Conservation (phyloP, 2,797 vertebrate genomes). For the Crypturellus tataupa region DNA sequence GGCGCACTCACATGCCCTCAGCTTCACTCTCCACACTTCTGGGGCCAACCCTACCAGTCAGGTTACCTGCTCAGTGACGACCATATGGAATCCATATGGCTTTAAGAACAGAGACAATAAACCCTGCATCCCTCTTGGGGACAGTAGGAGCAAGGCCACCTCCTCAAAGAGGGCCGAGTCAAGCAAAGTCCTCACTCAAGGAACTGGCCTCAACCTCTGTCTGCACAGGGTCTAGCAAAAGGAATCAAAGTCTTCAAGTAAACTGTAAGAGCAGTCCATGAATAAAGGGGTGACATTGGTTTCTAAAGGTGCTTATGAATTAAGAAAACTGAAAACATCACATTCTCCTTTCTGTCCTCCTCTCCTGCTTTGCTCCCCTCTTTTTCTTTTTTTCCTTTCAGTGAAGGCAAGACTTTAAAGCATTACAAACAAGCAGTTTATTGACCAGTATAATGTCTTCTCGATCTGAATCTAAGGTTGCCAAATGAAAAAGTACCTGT, state of each 20-base stretch:
- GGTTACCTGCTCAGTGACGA: background rate
- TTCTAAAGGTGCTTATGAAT: background rate
- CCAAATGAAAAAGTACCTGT: conserved; percentile 21
- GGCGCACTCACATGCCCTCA: background rate
- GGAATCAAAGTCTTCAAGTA: background rate
- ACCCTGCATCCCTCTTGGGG: background rate
- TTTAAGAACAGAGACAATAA: background rate
- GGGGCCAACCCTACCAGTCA: background rate
- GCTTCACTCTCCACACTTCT: background rate
- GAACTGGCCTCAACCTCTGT: background rate
- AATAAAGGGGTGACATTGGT: background rate
- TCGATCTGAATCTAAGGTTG: conserved; percentile 29
- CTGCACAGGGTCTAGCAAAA: background rate
- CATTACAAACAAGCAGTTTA: conserved; percentile 38
- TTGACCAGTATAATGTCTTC: conserved; percentile 32
- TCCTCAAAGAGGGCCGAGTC: background rate
- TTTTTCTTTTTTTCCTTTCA: background rate
- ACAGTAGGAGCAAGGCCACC: background rate
- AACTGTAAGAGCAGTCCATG: accelerated
- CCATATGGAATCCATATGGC: background rate
- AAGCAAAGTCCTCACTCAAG: background rate
- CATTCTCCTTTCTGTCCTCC: background rate
- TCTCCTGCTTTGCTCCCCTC: background rate
- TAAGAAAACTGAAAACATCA: background rate
- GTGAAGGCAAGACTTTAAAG: conserved; percentile 23